Conservation (phyloP, 2,113 vertebrate genomes). For the Melospiza georgiana region DNA sequence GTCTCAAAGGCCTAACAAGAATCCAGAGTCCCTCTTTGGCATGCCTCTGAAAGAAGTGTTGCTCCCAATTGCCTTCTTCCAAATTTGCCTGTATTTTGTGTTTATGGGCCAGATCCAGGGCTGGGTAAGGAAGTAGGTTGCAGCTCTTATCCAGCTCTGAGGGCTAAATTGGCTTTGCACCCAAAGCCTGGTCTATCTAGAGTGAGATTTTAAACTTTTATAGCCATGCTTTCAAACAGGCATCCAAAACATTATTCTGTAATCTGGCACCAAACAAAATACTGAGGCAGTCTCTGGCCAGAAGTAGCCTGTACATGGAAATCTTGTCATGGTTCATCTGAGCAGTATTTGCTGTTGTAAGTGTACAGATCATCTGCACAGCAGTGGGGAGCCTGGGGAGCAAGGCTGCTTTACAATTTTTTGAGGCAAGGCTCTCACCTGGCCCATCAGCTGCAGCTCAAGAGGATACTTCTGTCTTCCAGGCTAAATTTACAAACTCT, state of each 20-base stretch:
- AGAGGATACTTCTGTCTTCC: background rate
- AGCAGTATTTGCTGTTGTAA: background rate
- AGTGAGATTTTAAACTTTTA: background rate
- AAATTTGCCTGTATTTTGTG: background rate
- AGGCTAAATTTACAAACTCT: background rate
- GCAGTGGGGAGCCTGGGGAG: background rate
- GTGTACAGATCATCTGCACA: background rate
- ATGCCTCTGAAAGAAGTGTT: background rate
- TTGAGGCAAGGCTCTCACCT: background rate
- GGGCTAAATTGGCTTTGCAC: background rate
- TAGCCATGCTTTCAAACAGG: background rate
- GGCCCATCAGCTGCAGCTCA: background rate
- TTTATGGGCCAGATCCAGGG: background rate
- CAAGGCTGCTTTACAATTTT: background rate
- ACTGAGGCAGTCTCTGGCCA: background rate
- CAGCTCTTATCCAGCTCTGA: background rate
- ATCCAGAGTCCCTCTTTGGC: background rate
- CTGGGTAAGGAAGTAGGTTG: background rate
- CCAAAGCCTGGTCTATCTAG: background rate
- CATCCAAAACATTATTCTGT: background rate
- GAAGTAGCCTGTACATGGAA: background rate
- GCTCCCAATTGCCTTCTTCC: background rate
- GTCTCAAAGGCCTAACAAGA: background rate
- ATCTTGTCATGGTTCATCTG: background rate
- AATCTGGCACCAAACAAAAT: background rate